Base-by-base conservation (phyloP, 2,113 vertebrate genomes). In the Pica pica region DNA sequence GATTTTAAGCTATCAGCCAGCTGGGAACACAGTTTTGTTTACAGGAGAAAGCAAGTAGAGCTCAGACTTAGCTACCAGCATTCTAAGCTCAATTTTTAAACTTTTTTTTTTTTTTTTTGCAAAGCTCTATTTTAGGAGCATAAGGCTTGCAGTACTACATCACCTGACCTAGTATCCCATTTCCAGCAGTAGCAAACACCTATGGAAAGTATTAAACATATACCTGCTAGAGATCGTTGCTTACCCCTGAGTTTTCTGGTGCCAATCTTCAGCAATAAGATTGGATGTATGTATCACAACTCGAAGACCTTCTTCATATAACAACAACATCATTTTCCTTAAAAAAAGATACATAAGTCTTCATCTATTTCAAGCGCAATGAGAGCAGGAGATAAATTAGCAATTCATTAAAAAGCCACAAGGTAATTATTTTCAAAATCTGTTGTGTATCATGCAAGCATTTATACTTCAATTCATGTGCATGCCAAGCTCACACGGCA, bases 271-370 rank as follows among this genome's bases (percentile, higher is more conserved):
- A 77, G 95, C 98, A 96, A 99, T 99, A 87, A 99, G 98, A 97
- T 99, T 99, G 68, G 99, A 99, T 15, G 99, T 99, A 91, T 99
- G 98, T 79, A 99, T 99, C 87, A 99, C 97, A 27, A 99, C 98
- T 75, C 99, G 98, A 94, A 99, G 98, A 64, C 99, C 99, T 98
- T 99, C 99, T 87, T 99, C 98, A 5, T 99, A 99, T 46, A 98
- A 98, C 79, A 99, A 94, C 39, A 99, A 84, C 99, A 99, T 99
- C 99, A 99, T 99, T 97, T 99, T 99, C 97, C 99, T 99, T 94
- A 87, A 89, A 83, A 82, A 82, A 28, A 42, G 1, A 61, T 12
- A 87, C 1, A 57, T 19, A 83, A 41, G 6, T n/a, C 49, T 67
- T 44, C 3, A 14, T 39, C 18, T 73, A 53, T 35, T 86, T 70